Evolutionary conservation across 2,797 vertebrate genomes (phyloP).

Genomic region (Lacerta bilineata): DNA sequence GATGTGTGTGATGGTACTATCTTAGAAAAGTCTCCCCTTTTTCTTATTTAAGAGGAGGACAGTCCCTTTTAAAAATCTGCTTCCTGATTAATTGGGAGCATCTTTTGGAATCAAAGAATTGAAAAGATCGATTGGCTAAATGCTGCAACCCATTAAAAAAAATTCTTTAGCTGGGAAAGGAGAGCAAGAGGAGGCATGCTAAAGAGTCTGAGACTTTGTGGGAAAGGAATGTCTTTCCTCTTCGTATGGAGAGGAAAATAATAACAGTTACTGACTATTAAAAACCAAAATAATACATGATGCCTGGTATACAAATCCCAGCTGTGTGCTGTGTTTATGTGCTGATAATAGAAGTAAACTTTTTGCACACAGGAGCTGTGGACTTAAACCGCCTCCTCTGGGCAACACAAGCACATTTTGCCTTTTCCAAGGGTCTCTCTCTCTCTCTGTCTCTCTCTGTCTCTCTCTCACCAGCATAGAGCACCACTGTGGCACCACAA

Average conservation of each 20-base stretch:
- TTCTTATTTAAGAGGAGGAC: not conserved
- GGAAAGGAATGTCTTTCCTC: constrained; percentile 38
- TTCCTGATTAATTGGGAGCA: not conserved
- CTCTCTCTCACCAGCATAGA: not conserved
- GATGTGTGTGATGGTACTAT: too few species aligned
- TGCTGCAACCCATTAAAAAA: not conserved
- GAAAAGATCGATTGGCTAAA: not conserved
- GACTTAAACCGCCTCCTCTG: not conserved
- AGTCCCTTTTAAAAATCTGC: not conserved
- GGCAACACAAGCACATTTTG: not conserved
- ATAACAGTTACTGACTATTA: constrained; percentile 37
- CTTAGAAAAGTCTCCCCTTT: not conserved
- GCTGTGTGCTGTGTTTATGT: constrained; percentile 33
- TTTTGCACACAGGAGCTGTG: not conserved
- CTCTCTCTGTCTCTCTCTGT: too few species aligned
- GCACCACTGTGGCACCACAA: not conserved
- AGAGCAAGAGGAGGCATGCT: not conserved
- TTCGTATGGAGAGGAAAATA: not conserved
- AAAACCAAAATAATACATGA: constrained; percentile 42
- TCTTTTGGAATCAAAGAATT: not conserved
- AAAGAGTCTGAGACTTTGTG: constrained; percentile 14
- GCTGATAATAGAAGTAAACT: not conserved
- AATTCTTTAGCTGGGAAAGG: not conserved
- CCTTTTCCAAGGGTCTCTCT: not conserved
- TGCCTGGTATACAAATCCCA: constrained; percentile 37